Evolutionary conservation across 2,888 invertebrate species (phyloP).

Genomic region (Sinohyriopsis cumingii): DNA sequence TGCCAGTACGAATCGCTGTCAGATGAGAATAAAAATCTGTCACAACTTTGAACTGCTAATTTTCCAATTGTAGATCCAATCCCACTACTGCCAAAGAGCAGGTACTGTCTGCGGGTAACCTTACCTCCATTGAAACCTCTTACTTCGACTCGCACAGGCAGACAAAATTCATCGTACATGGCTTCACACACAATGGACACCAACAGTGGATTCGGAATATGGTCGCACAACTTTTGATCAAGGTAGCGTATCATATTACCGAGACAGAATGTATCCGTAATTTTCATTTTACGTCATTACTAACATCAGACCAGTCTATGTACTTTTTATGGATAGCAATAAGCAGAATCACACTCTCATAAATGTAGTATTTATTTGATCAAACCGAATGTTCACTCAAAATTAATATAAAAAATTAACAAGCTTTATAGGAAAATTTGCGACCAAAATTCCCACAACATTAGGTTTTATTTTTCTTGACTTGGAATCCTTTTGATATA

Average conservation of each 20-base stretch:
- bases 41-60: neutral
- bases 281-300: too few species aligned
- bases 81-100: constrained; percentile 33
- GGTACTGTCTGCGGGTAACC: constrained; percentile 14
- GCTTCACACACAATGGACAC: constrained; percentile 49
- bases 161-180: constrained; percentile 58
- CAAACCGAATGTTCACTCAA: too few species aligned
- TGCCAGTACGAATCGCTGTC: neutral
- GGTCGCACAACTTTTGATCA: constrained; percentile 40
- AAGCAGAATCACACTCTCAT: too few species aligned
- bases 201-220: constrained; percentile 46
- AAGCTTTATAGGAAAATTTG: too few species aligned
- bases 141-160: constrained; percentile 27
- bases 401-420: too few species aligned
- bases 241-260: constrained; percentile 21
- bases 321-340: too few species aligned
- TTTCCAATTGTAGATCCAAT: constrained; percentile 22
- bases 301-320: too few species aligned
- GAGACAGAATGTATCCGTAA: too few species aligned
- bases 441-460: too few species aligned
- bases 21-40: neutral
- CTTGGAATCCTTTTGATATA: too few species aligned
- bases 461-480: too few species aligned
- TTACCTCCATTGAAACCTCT: constrained; percentile 23
- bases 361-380: too few species aligned